Conservation (phyloP, 2,888 invertebrate species). For the Ellobium chinense region DNA sequence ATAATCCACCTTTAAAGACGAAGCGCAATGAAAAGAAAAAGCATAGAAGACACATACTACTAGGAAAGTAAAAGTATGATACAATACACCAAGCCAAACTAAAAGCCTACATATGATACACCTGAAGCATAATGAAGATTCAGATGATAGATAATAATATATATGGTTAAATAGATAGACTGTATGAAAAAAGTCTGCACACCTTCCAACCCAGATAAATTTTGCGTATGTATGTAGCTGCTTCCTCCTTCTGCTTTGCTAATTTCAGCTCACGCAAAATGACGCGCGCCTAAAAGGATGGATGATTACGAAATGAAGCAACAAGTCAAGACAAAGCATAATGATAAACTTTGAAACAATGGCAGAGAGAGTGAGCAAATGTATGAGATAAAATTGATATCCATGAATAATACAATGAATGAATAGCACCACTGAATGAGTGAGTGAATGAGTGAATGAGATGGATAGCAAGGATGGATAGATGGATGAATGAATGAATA, state of each 20-base stretch:
- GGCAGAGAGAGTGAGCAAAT: no score
- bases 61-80: no score
- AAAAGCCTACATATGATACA: no score
- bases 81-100: no score
- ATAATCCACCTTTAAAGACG: no score
- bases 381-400: no score
- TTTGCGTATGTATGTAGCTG: slow-evolving; percentile 81
- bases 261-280: slow-evolving; percentile 54
- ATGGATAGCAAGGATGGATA: neutral
- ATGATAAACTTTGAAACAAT: neutral
- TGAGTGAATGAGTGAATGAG: neutral
- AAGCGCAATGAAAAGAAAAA: no score
- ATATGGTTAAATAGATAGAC: no score
- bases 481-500: neutral
- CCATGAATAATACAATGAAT: neutral
- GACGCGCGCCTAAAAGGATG: slow-evolving; percentile 48
- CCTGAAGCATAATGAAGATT: neutral
- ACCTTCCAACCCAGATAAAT: slow-evolving; percentile 86
- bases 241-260: slow-evolving; percentile 85
- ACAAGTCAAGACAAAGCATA: neutral
- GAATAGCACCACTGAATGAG: neutral
- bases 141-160: neutral
- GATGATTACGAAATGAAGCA: neutral
- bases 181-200: slow-evolving; percentile 21
- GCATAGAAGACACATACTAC: no score